These are phyloP conservation scores for Phaethornis superciliosus DNA, from an alignment of 2,113 vertebrate genomes.

Conservation along the genomic window DNA sequence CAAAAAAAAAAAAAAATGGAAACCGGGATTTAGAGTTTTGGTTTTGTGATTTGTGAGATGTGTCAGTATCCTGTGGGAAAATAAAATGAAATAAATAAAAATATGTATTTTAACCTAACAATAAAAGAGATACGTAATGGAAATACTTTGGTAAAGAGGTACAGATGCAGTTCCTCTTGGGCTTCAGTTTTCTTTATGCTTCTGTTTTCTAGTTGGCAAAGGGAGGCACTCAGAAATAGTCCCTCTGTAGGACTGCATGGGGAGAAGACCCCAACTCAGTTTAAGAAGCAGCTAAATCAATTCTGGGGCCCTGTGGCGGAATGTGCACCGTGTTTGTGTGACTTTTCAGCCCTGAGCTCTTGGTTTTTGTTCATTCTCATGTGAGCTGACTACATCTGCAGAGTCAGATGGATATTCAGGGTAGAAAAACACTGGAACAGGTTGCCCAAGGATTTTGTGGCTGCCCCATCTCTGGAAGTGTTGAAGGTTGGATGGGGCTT, in stretches of 20 bases:
- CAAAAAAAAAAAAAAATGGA: neutral
- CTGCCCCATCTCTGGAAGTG: no score
- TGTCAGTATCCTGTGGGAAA: rapidly evolving
- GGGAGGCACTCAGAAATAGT: neutral
- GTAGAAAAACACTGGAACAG: no score
- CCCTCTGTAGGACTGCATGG: neutral
- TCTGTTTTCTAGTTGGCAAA: neutral
- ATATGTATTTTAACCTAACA: rapidly evolving
- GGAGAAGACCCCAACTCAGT: neutral
- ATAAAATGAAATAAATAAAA: neutral
- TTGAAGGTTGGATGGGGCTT: no score
- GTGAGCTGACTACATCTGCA: neutral
- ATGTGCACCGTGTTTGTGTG: neutral
- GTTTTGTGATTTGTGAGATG: neutral
- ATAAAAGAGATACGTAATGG: neutral
- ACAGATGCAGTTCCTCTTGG: neutral
- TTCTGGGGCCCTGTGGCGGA: neutral
- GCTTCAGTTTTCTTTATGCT: neutral
- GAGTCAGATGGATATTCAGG: no score
- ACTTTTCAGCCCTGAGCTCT: neutral
- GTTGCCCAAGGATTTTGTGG: no score
- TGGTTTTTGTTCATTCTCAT: neutral
- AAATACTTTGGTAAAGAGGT: neutral
- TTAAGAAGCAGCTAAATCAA: neutral
- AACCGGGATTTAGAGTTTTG: neutral